Conservation (phyloP, 2,797 vertebrate species). For the Picus viridis region DNA sequence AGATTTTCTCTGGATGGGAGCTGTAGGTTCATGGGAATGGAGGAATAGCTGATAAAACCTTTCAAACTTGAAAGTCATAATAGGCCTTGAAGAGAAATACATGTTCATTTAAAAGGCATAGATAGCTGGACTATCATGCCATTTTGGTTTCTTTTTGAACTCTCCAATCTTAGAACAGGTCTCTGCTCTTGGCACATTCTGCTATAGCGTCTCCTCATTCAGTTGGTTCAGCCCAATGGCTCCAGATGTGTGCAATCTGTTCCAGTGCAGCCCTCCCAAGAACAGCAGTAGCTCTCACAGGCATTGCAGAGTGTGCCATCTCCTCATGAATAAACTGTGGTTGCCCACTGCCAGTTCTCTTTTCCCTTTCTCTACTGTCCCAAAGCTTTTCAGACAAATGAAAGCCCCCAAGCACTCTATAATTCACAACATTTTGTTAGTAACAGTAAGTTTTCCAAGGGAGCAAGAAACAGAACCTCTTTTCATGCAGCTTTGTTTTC, state of each 20-base stretch:
- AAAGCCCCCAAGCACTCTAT: background rate
- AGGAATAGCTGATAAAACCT: background rate
- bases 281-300: background rate
- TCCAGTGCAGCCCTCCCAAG: accelerated
- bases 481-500: background rate
- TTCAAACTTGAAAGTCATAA: background rate
- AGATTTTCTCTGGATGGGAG: background rate
- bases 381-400: background rate
- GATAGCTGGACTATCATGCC: background rate
- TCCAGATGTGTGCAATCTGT: accelerated
- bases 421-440: background rate
- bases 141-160: background rate
- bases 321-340: background rate
- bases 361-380: background rate
- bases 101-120: background rate
- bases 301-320: accelerated
- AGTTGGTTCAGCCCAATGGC: accelerated
- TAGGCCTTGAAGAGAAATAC: background rate
- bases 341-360: background rate
- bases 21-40: background rate
- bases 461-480: accelerated
- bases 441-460: background rate
- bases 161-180: background rate
- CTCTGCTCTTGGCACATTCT: accelerated
- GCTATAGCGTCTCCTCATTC: background rate